Conservation (phyloP, 2,797 vertebrate genomes). For the Tolypeutes matacus region DNA sequence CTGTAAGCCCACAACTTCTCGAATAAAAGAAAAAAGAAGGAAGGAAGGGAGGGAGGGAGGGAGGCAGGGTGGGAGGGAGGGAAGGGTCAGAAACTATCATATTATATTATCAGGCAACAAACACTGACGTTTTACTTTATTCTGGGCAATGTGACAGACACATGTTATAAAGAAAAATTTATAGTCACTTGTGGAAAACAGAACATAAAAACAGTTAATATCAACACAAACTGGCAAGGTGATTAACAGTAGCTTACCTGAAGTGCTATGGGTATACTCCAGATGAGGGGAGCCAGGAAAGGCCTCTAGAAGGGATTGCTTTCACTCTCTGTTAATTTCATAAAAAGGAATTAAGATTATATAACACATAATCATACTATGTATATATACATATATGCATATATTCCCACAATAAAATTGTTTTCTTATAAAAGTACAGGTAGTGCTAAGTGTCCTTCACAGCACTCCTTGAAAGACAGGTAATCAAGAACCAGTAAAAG, state of each 20-base stretch:
- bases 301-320: background rate
- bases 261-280: too few species aligned
- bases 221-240: background rate
- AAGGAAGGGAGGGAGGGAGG: too few species aligned
- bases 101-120: background rate
- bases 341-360: background rate
- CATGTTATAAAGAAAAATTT: background rate
- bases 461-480: background rate
- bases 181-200: background rate
- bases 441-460: background rate
- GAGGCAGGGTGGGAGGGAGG: too few species aligned
- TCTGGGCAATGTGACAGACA: background rate
- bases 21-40: background rate
- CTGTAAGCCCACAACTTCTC: too few species aligned
- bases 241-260: background rate
- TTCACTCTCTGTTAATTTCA: background rate
- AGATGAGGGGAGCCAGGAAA: background rate
- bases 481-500: background rate
- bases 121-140: background rate
- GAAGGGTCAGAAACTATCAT: background rate
- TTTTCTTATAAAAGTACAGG: conserved; percentile 34
- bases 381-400: background rate
- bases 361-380: background rate
- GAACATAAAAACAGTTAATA: background rate
- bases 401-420: background rate